Evolutionary conservation across 2,888 invertebrate species (phyloP).

Genomic region (Drosophila phalerata): DNA sequence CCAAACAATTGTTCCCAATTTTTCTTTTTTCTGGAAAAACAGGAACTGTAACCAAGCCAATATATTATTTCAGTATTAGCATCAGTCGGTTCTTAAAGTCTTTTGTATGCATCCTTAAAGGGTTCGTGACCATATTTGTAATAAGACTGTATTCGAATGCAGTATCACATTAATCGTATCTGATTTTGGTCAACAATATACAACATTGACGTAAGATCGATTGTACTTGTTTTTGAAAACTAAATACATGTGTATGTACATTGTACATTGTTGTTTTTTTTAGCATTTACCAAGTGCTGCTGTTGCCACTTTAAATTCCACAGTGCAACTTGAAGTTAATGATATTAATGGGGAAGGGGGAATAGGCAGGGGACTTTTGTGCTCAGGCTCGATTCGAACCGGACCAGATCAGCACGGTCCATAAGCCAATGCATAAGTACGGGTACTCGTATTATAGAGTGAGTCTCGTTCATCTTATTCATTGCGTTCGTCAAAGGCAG

Average conservation of each 20-base stretch:
- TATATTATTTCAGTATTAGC: background rate
- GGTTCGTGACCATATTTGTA: constrained; percentile 37
- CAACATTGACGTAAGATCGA: constrained; percentile 67
- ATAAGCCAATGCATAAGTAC: constrained; percentile 20
- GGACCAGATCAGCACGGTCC: constrained; percentile 15
- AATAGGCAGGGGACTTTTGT: constrained; percentile 25
- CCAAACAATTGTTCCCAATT: background rate
- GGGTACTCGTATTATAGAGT: constrained; percentile 1
- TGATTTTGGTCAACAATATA: constrained; percentile 45
- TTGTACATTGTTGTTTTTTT: constrained; percentile 24
- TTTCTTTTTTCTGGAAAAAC: constrained; percentile 5
- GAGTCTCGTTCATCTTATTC: constrained; percentile 14
- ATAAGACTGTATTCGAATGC: constrained; percentile 13
- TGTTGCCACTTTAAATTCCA: constrained; percentile 66
- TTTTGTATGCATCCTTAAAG: constrained; percentile 23
- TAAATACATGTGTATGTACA: constrained; percentile 10
- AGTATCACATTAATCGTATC: constrained; percentile 10
- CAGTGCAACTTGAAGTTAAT: constrained; percentile 48
- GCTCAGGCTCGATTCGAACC: constrained; percentile 25
- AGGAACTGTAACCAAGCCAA: background rate
- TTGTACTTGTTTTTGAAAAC: constrained; percentile 51
- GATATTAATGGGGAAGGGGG: constrained; percentile 40
- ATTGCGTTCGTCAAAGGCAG: constrained; percentile 30
- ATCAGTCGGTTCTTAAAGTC: background rate
- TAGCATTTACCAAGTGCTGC: constrained; percentile 48